phyloP scores from a whole-genome alignment of 2,797 vertebrate species.

The Helarctos malayanus region DNA sequence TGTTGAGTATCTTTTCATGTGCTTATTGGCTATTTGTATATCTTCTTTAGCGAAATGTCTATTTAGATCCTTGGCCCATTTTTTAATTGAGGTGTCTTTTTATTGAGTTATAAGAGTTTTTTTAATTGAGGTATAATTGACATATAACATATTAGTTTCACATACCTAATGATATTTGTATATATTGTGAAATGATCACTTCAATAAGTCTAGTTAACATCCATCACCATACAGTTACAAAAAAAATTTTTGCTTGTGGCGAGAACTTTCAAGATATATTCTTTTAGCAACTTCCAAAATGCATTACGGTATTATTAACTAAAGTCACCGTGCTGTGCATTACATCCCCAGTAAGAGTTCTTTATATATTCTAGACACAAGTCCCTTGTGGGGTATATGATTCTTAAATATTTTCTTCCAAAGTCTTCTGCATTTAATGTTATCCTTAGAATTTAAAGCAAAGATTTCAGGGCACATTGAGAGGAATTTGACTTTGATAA shows the following conservation, averaged over 20 bases:
- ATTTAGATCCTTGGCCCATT: background rate
- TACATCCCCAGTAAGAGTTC: background rate
- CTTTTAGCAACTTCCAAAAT: too few species aligned
- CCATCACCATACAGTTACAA: background rate
- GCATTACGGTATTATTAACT: background rate
- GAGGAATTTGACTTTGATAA: background rate
- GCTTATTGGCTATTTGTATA: background rate
- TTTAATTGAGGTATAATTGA: background rate
- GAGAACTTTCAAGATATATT: background rate
- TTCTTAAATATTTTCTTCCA: background rate
- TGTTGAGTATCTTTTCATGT: background rate
- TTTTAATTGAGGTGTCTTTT: background rate
- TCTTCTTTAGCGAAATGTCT: background rate
- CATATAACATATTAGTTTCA: background rate
- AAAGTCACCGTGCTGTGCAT: accelerated
- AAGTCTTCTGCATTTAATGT: constrained; percentile 8
- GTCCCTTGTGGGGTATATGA: background rate
- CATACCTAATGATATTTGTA: background rate
- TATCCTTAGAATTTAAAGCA: background rate
- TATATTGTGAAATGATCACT: background rate
- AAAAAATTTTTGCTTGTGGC: background rate
- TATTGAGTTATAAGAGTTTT: background rate
- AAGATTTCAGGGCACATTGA: background rate
- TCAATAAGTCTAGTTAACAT: background rate
- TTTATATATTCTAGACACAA: background rate